phyloP scores from a whole-genome alignment of 2,888 invertebrate genomes.

The Pseudococcus viburni region DNA sequence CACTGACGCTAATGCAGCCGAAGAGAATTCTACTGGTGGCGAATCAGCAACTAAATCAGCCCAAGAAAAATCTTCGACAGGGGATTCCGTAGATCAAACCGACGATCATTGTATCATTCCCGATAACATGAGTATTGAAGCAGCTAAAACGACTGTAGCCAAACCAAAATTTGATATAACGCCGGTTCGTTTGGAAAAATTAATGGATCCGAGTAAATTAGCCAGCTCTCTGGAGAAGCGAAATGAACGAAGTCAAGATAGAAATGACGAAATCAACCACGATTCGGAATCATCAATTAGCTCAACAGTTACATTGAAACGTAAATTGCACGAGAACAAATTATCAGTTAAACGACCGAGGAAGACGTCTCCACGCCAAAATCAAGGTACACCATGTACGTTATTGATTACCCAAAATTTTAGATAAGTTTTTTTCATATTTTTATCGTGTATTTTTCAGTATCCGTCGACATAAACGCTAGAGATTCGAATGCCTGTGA shows the following conservation, averaged over 20 bases:
- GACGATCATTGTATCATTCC: constrained; percentile 63
- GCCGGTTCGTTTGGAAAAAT: constrained; percentile 61
- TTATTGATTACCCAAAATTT: no score
- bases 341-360: no score
- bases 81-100: background rate
- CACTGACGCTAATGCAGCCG: background rate
- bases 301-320: constrained; percentile 10
- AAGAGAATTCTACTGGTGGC: background rate
- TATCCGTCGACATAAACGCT: no score
- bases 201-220: constrained; percentile 63
- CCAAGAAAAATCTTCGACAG: background rate
- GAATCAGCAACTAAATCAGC: background rate
- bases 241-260: background rate
- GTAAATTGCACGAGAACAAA: no score
- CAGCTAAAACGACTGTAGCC: background rate
- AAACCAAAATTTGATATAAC: constrained; percentile 63
- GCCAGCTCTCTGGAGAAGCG: background rate
- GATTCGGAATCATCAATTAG: background rate
- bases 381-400: no score
- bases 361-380: no score
- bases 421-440: no score
- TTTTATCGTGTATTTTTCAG: no score
- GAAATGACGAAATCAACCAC: background rate
- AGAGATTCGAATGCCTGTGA: no score
- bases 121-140: constrained; percentile 7